phyloP scores from a whole-genome alignment of 1,140 invertebrate species.

The Cotesia chilonis region DNA sequence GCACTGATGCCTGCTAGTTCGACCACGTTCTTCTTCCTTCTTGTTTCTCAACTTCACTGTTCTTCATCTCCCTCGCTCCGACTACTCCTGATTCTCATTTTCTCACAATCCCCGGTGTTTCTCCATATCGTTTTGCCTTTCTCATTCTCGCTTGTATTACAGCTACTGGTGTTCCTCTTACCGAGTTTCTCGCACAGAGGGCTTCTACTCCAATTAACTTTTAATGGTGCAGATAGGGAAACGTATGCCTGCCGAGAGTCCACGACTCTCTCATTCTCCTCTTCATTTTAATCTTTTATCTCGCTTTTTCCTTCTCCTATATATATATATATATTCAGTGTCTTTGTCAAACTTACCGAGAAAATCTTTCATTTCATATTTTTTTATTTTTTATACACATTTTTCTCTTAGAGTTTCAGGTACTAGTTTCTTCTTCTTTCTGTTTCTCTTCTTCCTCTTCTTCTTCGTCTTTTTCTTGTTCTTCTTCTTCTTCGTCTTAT shows the following conservation, averaged over 20 bases:
- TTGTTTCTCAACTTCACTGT: slow-evolving; percentile 39
- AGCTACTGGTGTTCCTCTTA: background rate
- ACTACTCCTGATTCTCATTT: slow-evolving; percentile 52
- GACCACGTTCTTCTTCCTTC: slow-evolving; percentile 12
- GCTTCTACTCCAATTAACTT: slow-evolving; percentile 62
- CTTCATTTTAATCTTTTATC: background rate
- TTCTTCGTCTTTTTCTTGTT: background rate
- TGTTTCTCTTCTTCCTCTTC: slow-evolving; percentile 1
- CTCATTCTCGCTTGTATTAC: slow-evolving; percentile 8
- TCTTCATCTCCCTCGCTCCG: slow-evolving; percentile 37
- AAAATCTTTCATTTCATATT: background rate
- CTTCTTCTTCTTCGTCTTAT: background rate
- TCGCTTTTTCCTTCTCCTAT: slow-evolving; percentile 7
- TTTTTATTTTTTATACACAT: slow-evolving; percentile 16
- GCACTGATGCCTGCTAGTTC: background rate
- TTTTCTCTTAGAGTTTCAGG: slow-evolving; percentile 24
- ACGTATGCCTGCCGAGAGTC: slow-evolving; percentile 48
- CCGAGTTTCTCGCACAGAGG: slow-evolving; percentile 43
- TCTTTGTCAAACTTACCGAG: slow-evolving; percentile 18
- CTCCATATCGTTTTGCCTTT: slow-evolving; percentile 23
- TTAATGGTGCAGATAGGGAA: slow-evolving; percentile 60
- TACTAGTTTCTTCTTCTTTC: slow-evolving; percentile 19
- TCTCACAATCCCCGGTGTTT: slow-evolving; percentile 44
- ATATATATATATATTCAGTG: slow-evolving; percentile 6
- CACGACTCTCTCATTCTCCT: slow-evolving; percentile 32